Conservation (phyloP, 1,140 invertebrate genomes). For the Goniozus legneri region DNA sequence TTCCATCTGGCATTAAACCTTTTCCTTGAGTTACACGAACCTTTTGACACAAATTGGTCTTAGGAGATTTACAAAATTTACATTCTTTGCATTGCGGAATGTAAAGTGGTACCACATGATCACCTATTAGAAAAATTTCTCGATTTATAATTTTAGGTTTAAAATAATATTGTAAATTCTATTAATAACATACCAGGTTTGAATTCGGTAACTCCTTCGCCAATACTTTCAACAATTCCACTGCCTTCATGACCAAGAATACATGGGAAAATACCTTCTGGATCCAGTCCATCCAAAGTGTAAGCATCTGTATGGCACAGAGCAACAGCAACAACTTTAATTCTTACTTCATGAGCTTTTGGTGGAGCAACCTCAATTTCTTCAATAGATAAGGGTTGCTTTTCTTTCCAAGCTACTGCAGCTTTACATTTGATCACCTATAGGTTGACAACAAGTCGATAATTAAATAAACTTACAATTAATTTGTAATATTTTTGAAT, state of each 20-base stretch:
- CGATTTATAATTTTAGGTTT: not conserved
- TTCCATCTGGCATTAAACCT: constrained; percentile 96
- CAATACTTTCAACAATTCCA: constrained; percentile 94
- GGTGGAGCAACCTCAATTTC: constrained; percentile 93
- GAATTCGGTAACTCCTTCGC: constrained; percentile 87
- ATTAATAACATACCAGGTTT: constrained; percentile 62
- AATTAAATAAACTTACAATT: not conserved
- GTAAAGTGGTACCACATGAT: constrained; percentile 95
- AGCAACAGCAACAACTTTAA: constrained; percentile 80
- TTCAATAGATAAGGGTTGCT: constrained; percentile 83
- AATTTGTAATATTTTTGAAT: not conserved
- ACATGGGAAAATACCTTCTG: constrained; percentile 91
- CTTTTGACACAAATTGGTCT: constrained; percentile 96
- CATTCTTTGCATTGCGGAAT: constrained; percentile 95
- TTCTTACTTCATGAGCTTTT: constrained; percentile 78
- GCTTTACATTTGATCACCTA: constrained; percentile 85
- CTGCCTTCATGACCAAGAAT: constrained; percentile 93
- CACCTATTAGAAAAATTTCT: constrained; percentile 59
- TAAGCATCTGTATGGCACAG: constrained; percentile 99
- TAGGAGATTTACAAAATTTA: constrained; percentile 92
- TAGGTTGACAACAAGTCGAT: not conserved
- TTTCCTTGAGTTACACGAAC: constrained; percentile 85
- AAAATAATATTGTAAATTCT: constrained; percentile 14
- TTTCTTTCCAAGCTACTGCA: constrained; percentile 87
- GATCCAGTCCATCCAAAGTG: constrained; percentile 86